Evolutionary conservation across 1,140 invertebrate genomes (phyloP), one percentile per base, ranked within the genome.

Genomic region (Centruroides sculpturatus): DNA sequence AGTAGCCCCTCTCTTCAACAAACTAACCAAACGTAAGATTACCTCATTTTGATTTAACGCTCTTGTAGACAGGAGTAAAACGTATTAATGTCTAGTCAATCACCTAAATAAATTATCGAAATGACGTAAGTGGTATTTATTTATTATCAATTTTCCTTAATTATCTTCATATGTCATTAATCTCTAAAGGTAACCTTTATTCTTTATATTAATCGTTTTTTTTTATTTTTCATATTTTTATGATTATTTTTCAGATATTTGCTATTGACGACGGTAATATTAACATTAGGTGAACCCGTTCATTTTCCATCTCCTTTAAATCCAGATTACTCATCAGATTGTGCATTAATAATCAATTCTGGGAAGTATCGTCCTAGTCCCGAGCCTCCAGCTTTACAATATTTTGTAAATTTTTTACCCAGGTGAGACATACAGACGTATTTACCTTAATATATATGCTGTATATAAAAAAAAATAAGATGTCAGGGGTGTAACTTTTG

Each of bases 331-430:
- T 64, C 62, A 34, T 35, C 54, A 2, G 62, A 64, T 5, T 64
- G 62, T 57, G 62, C 62, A 11, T 36, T 64, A 5, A 46, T 64
- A 7, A 58, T 64, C 4, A 64, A 56, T 57, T 60, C 62, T 13
- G 62, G 52, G 34, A 57, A 64, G 12, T 56, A 64, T 11, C 49
- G 62, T 35, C 47, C 23, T 53, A 58, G 36, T 57, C 56, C 3
- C 57, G 59, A 10, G 58, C 34, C n/a, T 50, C n/a, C n/a, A 3
- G 62, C 54, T 47, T 23, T 64, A 12, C 62, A 58, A 13, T 60
- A 64, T 50, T 60, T 64, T 48, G 58, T 58, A 47, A 61, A 60
- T 60, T 64, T 64, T 49, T 55, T 64, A 54, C 62, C 62, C 9
- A 55, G 58, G 62, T 64, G 59, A 64, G 62, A 23, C 23, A 23